Evolutionary conservation across 2,888 invertebrate species (phyloP).

Genomic region (Therioaphis trifolii): DNA sequence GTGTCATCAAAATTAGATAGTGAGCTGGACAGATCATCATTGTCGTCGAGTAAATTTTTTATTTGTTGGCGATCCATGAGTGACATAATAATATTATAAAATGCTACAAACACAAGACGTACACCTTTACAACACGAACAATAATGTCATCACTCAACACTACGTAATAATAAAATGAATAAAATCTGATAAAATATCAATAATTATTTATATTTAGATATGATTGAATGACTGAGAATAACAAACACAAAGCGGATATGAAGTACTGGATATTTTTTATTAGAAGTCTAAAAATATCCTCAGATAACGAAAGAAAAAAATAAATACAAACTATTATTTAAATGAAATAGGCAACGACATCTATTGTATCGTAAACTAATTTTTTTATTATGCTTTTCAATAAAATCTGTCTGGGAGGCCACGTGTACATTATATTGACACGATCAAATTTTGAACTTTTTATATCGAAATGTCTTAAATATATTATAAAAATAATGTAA

Average conservation of each 20-base stretch:
- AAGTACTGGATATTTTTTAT: neutral
- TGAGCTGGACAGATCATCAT: constrained; percentile 1
- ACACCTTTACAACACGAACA: constrained; percentile 4
- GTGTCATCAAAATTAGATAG: constrained; percentile 19
- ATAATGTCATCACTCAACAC: neutral
- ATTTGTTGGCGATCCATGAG: neutral
- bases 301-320: neutral
- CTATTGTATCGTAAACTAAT: neutral
- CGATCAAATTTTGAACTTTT: constrained; percentile 23
- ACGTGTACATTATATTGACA: constrained; percentile 30
- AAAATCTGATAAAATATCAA: too few relatives aligned
- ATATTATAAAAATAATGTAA: neutral
- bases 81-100: constrained; percentile 4
- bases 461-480: too few relatives aligned
- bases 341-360: neutral
- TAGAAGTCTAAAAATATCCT: neutral
- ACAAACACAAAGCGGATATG: too few relatives aligned
- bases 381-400: constrained; percentile 1
- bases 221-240: too few relatives aligned
- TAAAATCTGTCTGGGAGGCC: constrained; percentile 29
- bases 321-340: neutral
- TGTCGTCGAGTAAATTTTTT: neutral
- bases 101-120: neutral
- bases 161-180: neutral
- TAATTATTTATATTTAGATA: too few relatives aligned